A percentile compares a stretch with the other conserved stretches of the same genome.
Conservation (phyloP, 2,888 invertebrate species). For the Agrilus biguttatus region DNA sequence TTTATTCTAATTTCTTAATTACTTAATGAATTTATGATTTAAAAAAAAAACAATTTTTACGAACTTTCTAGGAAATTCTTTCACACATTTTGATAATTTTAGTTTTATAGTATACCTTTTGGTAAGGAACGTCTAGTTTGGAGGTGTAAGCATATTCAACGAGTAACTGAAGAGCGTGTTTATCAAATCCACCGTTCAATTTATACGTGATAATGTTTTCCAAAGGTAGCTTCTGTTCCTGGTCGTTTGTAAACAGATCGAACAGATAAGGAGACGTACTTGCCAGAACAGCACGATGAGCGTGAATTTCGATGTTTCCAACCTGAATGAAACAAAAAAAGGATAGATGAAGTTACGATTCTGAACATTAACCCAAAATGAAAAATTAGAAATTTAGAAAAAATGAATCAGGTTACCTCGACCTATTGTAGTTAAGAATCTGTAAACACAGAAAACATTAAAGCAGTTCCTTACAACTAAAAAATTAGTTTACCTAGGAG, state of each 20-base stretch:
- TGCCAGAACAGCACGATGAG: slow-evolving; percentile 67
- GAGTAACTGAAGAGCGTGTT: slow-evolving; percentile 54
- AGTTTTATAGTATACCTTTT: slow-evolving; percentile 23
- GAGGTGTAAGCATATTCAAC: slow-evolving; percentile 77
- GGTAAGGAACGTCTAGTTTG: slow-evolving; percentile 38
- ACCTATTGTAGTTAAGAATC: slow-evolving; percentile 24
- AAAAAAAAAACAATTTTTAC: too few species aligned
- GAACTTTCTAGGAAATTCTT: too few species aligned
- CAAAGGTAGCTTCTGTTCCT: slow-evolving; percentile 29
- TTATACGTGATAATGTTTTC: slow-evolving; percentile 43
- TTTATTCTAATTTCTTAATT: not conserved
- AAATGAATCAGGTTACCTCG: slow-evolving; percentile 24
- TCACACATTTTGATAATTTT: too few species aligned
- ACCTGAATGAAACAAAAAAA: slow-evolving; percentile 32
- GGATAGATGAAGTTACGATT: slow-evolving; percentile 11
- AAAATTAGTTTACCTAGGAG: slow-evolving; percentile 2
- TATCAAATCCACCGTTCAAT: slow-evolving; percentile 48
- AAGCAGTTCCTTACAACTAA: slow-evolving; percentile 22
- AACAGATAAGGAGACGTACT: slow-evolving; percentile 65
- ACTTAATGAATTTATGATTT: not conserved
- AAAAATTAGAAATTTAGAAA: slow-evolving; percentile 10
- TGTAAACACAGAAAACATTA: slow-evolving; percentile 32
- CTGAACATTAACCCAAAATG: slow-evolving; percentile 11
- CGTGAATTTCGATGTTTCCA: slow-evolving; percentile 54
- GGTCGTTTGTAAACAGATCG: slow-evolving; percentile 50